Evolutionary conservation across 2,888 invertebrate species (phyloP).

Genomic region (Heliconius hortense): DNA sequence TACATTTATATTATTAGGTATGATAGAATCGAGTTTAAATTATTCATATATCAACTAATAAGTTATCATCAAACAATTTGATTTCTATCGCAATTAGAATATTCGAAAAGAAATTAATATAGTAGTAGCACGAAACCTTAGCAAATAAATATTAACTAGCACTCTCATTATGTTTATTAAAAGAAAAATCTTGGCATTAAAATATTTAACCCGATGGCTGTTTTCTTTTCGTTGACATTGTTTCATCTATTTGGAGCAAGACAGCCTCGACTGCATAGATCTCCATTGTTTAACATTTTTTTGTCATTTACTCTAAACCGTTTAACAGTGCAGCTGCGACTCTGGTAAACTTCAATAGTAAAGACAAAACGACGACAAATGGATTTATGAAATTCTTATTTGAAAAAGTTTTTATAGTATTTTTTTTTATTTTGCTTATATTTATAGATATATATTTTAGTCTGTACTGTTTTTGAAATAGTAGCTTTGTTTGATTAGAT

Average conservation of each 20-base stretch:
- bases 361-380: conserved; percentile 41
- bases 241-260: conserved; percentile 29
- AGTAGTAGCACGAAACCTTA: neutral
- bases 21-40: no score
- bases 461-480: neutral
- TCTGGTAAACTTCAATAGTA: conserved; percentile 45
- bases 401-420: conserved; percentile 22
- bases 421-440: conserved; percentile 1
- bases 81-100: neutral
- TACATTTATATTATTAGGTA: no score
- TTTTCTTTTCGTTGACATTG: conserved; percentile 28
- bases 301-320: conserved; percentile 28
- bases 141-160: conserved; percentile 5
- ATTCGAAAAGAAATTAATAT: no score
- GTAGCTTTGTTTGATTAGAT: neutral
- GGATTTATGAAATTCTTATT: conserved; percentile 38
- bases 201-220: conserved; percentile 24
- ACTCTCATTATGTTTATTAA: conserved; percentile 21
- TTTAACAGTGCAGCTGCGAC: conserved; percentile 42
- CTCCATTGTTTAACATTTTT: conserved; percentile 26
- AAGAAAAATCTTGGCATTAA: conserved; percentile 16
- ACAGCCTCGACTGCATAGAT: conserved; percentile 24
- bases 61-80: neutral
- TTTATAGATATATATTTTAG: neutral
- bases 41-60: neutral